Base-by-base conservation (phyloP, 2,797 vertebrate genomes). In the Hoplostethus mediterraneus region DNA sequence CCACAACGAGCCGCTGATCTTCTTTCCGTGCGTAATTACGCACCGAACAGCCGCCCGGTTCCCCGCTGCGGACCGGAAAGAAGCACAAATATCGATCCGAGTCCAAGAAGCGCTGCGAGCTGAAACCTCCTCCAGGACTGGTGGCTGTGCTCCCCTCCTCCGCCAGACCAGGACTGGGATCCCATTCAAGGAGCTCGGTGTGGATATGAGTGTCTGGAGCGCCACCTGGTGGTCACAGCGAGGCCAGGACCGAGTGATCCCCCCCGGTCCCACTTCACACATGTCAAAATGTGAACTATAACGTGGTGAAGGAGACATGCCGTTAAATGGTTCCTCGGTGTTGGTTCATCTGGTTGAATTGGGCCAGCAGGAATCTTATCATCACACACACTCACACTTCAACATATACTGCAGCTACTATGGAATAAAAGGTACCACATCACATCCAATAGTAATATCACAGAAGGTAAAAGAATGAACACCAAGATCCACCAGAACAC, bases 1-100 rank as follows among this genome's bases (percentile, higher is more conserved):
- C 77, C 73, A 64, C 85, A 17, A 51, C 64, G 17, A 74, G 59
- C 71, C 73, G 60, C 53, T 42, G 71, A 55, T 79, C 56, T 11
- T 30, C 52, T 40, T 3, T 57, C 62, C 25, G 83, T 80, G 88
- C 90, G 90, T 86, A 89, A 91, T 84, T 86, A 80, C 88, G 87
- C 88, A 63, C 82, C 52, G 75, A 42, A 49, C 21, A 45, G 67
- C n/a, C 60, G 77, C 59, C 78, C 45, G 58, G 69, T 67, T 69
- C 38, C 17, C 68, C 72, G 62, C 31, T 25, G 71, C 62, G 38
- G 42, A 38, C 17, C 17, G 38, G 59, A 57, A 68, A 56, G 3
- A 62, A 49, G 16, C 57, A 61, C n/a, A 44, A 71, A 83, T 68
- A 77, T 67, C 78, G 84, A 65, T 65, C 67, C 51, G 56, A 62